Evolutionary conservation across 1,140 invertebrate species (phyloP).

Genomic region (Sitophilus oryzae): DNA sequence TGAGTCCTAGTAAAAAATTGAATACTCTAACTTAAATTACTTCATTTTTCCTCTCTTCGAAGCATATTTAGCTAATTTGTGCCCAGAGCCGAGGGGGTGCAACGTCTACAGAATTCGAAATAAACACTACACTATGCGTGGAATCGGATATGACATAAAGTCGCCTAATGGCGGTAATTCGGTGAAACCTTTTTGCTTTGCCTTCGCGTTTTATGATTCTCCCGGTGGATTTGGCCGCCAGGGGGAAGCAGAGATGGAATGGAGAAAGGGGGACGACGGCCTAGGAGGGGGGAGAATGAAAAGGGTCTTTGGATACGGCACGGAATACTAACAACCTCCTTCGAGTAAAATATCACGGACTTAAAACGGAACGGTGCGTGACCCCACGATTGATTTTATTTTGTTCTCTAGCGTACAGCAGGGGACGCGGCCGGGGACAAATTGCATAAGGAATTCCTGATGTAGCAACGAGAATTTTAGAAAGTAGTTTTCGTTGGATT

Average conservation of each 20-base stretch:
- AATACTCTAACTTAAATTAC: too few species aligned
- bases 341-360: conserved; percentile 44
- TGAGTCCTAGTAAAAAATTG: too few species aligned
- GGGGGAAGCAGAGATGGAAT: too few species aligned
- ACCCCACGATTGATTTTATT: conserved; percentile 44
- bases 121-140: too few species aligned
- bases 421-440: neutral
- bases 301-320: conserved; percentile 11
- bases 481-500: too few species aligned
- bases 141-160: conserved; percentile 8
- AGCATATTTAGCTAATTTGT: too few species aligned
- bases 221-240: neutral
- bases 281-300: too few species aligned
- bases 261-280: too few species aligned
- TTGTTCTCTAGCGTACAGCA: conserved; percentile 28
- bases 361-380: conserved; percentile 42
- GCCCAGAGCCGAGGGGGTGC: too few species aligned
- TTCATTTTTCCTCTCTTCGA: too few species aligned
- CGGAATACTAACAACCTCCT: conserved; percentile 40
- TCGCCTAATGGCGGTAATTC: conserved; percentile 9
- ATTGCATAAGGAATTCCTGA: neutral
- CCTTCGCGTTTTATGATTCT: conserved; percentile 1
- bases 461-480: too few species aligned
- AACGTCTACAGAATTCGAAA: neutral
- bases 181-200: conserved; percentile 1